Base-by-base conservation (phyloP, 2,797 vertebrate genomes). In the Eupleurogrammus muticus region DNA sequence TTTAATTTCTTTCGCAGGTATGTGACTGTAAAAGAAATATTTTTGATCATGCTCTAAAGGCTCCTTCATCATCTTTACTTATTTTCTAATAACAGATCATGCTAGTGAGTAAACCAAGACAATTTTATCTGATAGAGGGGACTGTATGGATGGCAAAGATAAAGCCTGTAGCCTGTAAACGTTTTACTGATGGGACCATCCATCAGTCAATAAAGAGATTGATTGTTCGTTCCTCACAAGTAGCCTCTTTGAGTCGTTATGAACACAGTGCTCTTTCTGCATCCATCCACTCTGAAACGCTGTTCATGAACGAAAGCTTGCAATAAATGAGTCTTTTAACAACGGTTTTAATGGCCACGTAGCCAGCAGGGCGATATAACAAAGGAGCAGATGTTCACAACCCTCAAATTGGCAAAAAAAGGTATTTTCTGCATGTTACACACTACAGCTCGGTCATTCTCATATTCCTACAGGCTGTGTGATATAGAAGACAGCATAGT, bases 201-300 rank as follows among this genome's bases (percentile, higher is more conserved):
- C 32, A 55, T 5, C 38, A 57, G 32, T 79, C 71, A 59, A 78
- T 79, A 72, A 73, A 57, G 62, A 73, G 42, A 47, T 52, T 70
- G 44, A 62, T 9, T 50, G 63, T 44, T 40, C 70, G 60, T 46
- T 71, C 40, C 61, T 75, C 66, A 47, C 65, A 75, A 62, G 72
- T 20, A 54, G 52, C 21, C 73, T 47, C 9, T 28, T 28, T 28
- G 28, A 54, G 62, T 49, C 4, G 40, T 58, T 66, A 21, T 42
- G 17, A 66, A 23, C 21, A 44, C 14, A 20, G 7, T 28, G 4
- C 36, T 47, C 19, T 14, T 14, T 3, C 51, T 48, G 40, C 34
- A 35, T 38, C 35, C 34, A 35, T 38, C 35, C 28, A 9, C n/a
- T 53, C 1, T 51, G 24, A 70, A 64, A 53, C 36, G 17, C 21